A percentile compares a stretch with the other conserved stretches of the same genome.
These are phyloP conservation scores for Thalassophryne amazonica DNA, from an alignment of 2,797 vertebrate genomes.

Conservation along the genomic window DNA sequence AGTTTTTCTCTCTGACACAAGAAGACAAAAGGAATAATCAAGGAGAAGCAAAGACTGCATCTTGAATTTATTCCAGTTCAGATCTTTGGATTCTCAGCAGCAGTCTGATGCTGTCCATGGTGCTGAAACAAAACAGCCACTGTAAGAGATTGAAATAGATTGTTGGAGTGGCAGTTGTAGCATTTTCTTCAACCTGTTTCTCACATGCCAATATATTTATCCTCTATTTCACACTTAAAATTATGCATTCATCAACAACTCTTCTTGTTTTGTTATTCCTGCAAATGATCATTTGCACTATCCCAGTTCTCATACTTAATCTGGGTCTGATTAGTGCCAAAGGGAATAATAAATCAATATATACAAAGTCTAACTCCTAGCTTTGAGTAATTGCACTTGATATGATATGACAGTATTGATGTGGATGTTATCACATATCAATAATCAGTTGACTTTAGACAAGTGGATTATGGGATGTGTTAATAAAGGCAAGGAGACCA, in stretches of 20 bases:
- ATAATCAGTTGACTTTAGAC: slow-evolving; percentile 19
- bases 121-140: slow-evolving; percentile 60
- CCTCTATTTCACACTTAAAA: slow-evolving; percentile 3
- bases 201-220: slow-evolving; percentile 14
- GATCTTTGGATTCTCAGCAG: slow-evolving; percentile 10
- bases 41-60: background rate
- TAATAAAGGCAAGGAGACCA: slow-evolving; percentile 15
- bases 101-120: slow-evolving; percentile 68
- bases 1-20: background rate
- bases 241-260: slow-evolving; percentile 24
- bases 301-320: slow-evolving; percentile 30
- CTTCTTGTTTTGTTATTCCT: slow-evolving; percentile 30
- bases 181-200: slow-evolving; percentile 17
- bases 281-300: slow-evolving; percentile 17
- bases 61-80: slow-evolving; percentile 25
- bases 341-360: slow-evolving; percentile 50
- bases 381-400: slow-evolving; percentile 39
- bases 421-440: slow-evolving; percentile 27
- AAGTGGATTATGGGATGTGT: background rate
- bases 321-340: slow-evolving; percentile 52
- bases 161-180: slow-evolving; percentile 34
- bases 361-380: slow-evolving; percentile 19
- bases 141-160: slow-evolving; percentile 42
- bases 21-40: background rate
- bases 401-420: slow-evolving; percentile 29